Evolutionary conservation across 2,113 vertebrate genomes (phyloP).

Genomic region (Isichthys henryi): DNA sequence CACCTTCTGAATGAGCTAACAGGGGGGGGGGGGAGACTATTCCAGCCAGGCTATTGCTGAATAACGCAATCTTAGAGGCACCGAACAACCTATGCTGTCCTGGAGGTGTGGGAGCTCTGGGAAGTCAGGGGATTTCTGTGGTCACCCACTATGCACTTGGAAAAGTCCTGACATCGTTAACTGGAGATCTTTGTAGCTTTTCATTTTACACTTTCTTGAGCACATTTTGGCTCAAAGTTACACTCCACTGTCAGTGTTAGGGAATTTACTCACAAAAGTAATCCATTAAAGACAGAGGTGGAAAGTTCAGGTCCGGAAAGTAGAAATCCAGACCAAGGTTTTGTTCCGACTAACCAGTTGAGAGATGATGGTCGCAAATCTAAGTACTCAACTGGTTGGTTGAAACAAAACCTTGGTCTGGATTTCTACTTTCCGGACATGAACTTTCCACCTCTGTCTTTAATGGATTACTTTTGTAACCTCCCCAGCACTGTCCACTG

Average conservation of each 20-base stretch:
- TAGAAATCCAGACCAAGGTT: too few relatives aligned
- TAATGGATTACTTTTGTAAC: background rate
- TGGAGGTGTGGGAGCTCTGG: background rate
- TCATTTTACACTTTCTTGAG: background rate
- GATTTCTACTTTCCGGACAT: background rate
- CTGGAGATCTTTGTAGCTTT: background rate
- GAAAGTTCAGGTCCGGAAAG: too few relatives aligned
- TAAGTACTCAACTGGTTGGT: background rate
- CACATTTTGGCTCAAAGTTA: background rate
- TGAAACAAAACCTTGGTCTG: background rate
- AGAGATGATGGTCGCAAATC: too few relatives aligned
- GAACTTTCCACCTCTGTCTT: background rate
- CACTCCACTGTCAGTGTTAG: background rate
- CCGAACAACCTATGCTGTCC: background rate
- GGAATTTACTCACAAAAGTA: too few relatives aligned
- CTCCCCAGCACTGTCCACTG: background rate
- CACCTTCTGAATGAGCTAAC: constrained; percentile 29
- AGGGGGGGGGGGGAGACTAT: background rate
- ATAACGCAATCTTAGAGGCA: background rate
- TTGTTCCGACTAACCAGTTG: too few relatives aligned
- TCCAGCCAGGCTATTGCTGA: background rate
- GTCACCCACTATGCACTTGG: background rate
- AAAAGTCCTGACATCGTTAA: background rate
- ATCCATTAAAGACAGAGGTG: too few relatives aligned
- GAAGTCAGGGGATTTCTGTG: background rate